phyloP scores from a whole-genome alignment of 2,888 invertebrate species.

The Omphaloscelis lunosa region DNA sequence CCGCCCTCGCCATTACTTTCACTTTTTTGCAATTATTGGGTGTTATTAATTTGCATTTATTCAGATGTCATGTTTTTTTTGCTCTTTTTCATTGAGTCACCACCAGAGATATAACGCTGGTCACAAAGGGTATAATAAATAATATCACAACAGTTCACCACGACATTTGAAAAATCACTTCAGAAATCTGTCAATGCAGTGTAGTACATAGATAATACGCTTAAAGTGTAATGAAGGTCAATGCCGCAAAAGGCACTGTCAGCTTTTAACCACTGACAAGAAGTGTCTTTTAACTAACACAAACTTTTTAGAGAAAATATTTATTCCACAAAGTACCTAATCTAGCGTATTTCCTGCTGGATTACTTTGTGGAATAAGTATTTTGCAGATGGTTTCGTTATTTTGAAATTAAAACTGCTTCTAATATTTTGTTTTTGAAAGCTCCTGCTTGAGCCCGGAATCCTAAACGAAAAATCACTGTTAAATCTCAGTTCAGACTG shows the following conservation, averaged over 20 bases:
- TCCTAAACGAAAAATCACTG: not conserved
- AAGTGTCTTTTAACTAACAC: not conserved
- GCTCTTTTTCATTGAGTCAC: constrained; percentile 4
- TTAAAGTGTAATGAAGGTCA: too few species aligned
- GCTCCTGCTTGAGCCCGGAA: not conserved
- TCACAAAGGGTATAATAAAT: too few species aligned
- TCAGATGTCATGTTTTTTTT: constrained; percentile 8
- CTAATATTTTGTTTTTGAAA: too few species aligned
- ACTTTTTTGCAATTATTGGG: not conserved
- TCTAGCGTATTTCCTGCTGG: too few species aligned
- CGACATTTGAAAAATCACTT: not conserved
- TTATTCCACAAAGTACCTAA: not conserved
- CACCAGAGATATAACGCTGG: not conserved
- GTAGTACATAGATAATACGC: too few species aligned
- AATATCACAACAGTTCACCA: not conserved
- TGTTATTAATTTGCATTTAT: not conserved
- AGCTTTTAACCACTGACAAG: not conserved
- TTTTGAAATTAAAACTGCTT: not conserved
- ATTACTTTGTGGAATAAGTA: too few species aligned
- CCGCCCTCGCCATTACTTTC: not conserved
- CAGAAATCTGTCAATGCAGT: not conserved
- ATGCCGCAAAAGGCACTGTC: too few species aligned
- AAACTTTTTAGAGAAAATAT: not conserved
- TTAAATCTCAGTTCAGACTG: not conserved
- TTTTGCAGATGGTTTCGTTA: too few species aligned